Base-by-base conservation (phyloP, 2,113 vertebrate species). In the Chaenogobius annularis region DNA sequence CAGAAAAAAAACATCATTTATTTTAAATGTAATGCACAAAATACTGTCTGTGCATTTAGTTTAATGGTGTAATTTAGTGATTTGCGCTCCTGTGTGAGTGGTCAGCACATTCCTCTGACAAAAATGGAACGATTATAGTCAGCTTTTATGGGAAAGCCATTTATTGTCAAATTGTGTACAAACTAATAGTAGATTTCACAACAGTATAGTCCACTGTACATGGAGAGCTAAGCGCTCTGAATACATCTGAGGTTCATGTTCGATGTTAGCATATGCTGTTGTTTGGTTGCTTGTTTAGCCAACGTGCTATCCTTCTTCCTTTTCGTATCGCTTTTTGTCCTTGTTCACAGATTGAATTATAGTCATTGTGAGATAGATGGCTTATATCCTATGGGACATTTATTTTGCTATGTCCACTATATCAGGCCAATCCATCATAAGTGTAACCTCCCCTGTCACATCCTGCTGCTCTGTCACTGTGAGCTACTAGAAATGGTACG, bases 81-180 rank as follows among this genome's bases (percentile, higher is more conserved):
- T 40, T 40, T 40, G 8, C 6, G 37, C 37, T 40, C 6, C 37
- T 40, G 37, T 40, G 37, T 3, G 26, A 31, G 26, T 31, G 26
- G 26, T 40, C 37, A 40, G 37, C 87, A 87, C 64, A 84, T 63
- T 1, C 9, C 17, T 40, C 20, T 17, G 63, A 48, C 43, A 50
- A 64, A 69, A 72, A 76, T 72, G 22, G 31, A 26, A 14, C 22
- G 11, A 19, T 64, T 64, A 54, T 48, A 83, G 75, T 85, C 75
- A 78, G 73, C 70, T 73, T 82, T 81, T 77, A 78, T 56, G 61
- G 69, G 72, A 55, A 83, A 75, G 77, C 66, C 52, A 82, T 73
- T 73, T 55, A 83, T 84, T 56, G 7, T 10, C 17, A 20, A 31
- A 31, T 31, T 31, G 26, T 31, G 26, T 31, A 31, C 4, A 31